Evolutionary conservation across 2,797 vertebrate species (phyloP).

Genomic region (Semotilus atromaculatus): DNA sequence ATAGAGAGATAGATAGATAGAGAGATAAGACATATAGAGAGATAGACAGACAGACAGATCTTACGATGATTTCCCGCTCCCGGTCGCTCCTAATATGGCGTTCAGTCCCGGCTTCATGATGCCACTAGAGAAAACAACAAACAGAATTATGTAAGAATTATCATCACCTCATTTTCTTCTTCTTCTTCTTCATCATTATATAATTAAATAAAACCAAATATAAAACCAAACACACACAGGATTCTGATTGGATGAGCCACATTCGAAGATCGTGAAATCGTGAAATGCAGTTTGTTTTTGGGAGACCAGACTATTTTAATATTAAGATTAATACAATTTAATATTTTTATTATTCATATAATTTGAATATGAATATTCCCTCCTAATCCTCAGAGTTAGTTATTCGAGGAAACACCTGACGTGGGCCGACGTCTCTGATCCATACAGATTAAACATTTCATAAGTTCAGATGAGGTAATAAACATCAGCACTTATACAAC

Average conservation of each 20-base stretch:
- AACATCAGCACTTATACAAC: conserved; percentile 4
- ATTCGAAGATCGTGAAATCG: not conserved
- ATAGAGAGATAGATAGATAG: fast-evolving
- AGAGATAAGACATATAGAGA: fast-evolving
- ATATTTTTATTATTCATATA: too few species aligned
- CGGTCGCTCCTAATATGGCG: conserved; percentile 85
- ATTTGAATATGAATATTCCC: too few species aligned
- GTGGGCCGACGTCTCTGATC: not conserved
- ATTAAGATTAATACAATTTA: too few species aligned
- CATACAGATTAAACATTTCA: not conserved
- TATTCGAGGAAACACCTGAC: not conserved
- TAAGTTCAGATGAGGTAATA: not conserved
- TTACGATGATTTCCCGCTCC: conserved; percentile 85
- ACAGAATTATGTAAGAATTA: not conserved
- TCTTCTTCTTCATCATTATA: not conserved
- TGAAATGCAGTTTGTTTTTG: not conserved
- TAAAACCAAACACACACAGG: not conserved
- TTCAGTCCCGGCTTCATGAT: conserved; percentile 84
- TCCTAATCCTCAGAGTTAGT: not conserved
- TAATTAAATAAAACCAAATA: not conserved
- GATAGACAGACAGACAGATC: conserved; percentile 51
- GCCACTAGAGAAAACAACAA: conserved; percentile 70
- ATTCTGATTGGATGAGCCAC: not conserved
- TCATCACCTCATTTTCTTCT: not conserved
- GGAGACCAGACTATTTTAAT: not conserved